A percentile compares a stretch with the other conserved stretches of the same genome.
These are phyloP conservation scores for Eidolon dupreanum DNA, from an alignment of 2,797 vertebrate species.

Conservation along the genomic window DNA sequence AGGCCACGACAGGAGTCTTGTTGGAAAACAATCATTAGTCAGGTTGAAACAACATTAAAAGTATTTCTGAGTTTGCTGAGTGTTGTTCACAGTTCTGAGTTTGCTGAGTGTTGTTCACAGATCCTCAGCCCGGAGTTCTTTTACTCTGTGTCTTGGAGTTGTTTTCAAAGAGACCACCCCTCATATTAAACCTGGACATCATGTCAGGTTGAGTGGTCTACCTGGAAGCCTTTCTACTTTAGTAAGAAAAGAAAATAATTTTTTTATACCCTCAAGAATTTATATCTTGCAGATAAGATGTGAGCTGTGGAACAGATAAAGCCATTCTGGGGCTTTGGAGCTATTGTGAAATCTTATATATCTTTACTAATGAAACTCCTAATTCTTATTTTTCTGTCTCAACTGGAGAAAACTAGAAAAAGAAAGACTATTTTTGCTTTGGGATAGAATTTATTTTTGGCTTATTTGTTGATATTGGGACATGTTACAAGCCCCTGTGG, in stretches of 20 bases:
- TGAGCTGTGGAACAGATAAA: not conserved
- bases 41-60: constrained; percentile 49
- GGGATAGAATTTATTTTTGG: constrained; percentile 13
- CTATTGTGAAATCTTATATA: not conserved
- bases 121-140: not conserved
- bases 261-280: not conserved
- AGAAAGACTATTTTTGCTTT: constrained; percentile 20
- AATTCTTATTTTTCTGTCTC: constrained; percentile 40
- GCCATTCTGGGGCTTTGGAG: not conserved
- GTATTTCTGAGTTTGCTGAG: constrained; percentile 18
- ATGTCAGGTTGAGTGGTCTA: not conserved
- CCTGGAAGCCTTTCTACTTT: not conserved
- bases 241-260: not conserved
- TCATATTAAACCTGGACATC: not conserved
- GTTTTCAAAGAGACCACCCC: not conserved
- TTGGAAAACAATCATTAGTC: constrained; percentile 26
- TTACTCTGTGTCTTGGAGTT: not conserved
- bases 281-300: not conserved
- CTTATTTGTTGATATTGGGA: constrained; percentile 22
- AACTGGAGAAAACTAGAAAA: constrained; percentile 32
- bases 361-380: not conserved
- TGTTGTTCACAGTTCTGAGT: not conserved
- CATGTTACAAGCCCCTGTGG: not conserved
- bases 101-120: not conserved
- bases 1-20: constrained; percentile 14